These are phyloP conservation scores for Microchrysa polita DNA, from an alignment of 2,888 invertebrate species.

Conservation along the genomic window DNA sequence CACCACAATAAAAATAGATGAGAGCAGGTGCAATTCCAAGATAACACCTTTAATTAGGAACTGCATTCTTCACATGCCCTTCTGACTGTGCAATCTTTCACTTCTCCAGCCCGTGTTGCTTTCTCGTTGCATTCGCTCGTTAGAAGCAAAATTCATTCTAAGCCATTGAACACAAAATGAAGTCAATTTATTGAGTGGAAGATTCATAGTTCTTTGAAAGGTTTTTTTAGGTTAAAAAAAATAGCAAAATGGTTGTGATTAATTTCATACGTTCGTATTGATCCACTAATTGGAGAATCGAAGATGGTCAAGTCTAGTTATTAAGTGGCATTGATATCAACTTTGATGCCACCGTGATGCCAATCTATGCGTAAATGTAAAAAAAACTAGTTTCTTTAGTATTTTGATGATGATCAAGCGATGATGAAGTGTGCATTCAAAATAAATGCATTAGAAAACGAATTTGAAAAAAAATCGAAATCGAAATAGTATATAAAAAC, in stretches of 20 bases:
- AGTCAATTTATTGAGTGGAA: background rate
- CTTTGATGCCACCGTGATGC: background rate
- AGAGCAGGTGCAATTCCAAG: constrained; percentile 40
- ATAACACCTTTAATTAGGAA: constrained; percentile 45
- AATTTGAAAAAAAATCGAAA: too few species aligned
- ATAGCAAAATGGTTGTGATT: constrained; percentile 12
- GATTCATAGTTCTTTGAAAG: background rate
- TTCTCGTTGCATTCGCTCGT: constrained; percentile 1
- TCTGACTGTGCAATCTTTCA: constrained; percentile 1
- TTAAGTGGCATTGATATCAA: background rate
- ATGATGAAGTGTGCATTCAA: background rate
- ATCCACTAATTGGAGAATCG: background rate
- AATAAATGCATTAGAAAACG: background rate
- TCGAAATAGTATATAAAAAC: background rate
- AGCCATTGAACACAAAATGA: background rate
- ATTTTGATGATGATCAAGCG: background rate
- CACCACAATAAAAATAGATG: constrained; percentile 31
- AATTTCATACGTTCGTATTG: background rate
- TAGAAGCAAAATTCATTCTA: constrained; percentile 2
- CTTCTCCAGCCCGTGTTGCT: background rate
- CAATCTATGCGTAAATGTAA: background rate
- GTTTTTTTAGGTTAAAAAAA: background rate
- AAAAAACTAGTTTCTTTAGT: constrained; percentile 12
- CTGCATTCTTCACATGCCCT: constrained; percentile 36
- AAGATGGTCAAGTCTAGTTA: background rate